These are phyloP conservation scores for Hirundichthys speculiger DNA, from an alignment of 2,113 vertebrate species.

Conservation along the genomic window DNA sequence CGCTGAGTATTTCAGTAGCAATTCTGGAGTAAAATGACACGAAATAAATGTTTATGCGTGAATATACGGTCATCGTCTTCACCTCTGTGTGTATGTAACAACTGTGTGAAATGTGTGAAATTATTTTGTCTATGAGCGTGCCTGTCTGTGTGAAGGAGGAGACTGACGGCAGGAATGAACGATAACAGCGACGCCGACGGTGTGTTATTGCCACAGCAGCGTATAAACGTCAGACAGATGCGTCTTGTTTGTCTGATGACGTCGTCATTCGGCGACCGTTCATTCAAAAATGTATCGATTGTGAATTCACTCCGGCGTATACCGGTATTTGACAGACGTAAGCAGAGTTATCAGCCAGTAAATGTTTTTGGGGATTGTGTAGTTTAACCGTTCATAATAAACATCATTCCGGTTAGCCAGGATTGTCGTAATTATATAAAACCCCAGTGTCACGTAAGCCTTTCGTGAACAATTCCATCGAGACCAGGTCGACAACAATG, in stretches of 20 bases:
- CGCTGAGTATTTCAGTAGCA: too few relatives aligned
- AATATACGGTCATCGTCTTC: too few relatives aligned
- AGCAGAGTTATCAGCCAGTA: background rate
- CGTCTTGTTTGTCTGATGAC: background rate
- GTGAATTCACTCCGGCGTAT: background rate
- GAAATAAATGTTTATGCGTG: too few relatives aligned
- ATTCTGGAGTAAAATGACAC: too few relatives aligned
- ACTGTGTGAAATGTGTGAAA: too few relatives aligned
- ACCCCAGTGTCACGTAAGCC: accelerated
- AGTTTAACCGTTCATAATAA: background rate
- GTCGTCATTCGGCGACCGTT: conserved; percentile 19
- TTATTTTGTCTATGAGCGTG: too few relatives aligned
- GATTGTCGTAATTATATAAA: background rate
- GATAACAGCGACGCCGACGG: background rate
- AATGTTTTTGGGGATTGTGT: too few relatives aligned
- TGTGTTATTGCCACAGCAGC: background rate
- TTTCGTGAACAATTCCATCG: background rate
- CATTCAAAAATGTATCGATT: background rate
- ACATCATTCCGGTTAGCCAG: background rate
- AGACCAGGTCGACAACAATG: background rate
- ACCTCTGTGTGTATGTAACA: too few relatives aligned
- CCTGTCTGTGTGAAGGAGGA: too few relatives aligned
- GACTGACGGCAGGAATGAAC: too few relatives aligned
- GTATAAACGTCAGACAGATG: background rate
- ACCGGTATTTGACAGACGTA: accelerated